Base-by-base conservation (phyloP, 2,113 vertebrate genomes). In the Scophthalmus maximus region DNA sequence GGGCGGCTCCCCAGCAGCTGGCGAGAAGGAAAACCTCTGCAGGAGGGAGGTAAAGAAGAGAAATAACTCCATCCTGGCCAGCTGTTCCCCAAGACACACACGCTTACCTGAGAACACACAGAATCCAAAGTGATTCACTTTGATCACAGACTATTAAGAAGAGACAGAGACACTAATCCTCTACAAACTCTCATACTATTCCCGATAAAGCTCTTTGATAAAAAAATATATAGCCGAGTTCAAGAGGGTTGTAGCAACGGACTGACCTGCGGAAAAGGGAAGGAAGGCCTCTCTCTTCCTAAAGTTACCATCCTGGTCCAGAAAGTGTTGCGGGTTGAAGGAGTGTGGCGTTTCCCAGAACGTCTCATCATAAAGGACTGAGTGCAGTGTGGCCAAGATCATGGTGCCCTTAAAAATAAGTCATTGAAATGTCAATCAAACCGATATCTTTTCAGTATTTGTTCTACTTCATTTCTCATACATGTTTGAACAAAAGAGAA, bases 281-380 rank as follows among this genome's bases (percentile, higher is more conserved):
- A 95, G 55, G 74, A 97, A 96, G 74, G 93, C 87, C 27, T 96
- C 95, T 67, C 82, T 93, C 73, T 91, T 95, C 85, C 91, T 93
- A 76, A 96, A 94, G 68, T 92, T 91, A 50, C 95, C 93, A 0
- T 96, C 93, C 62, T 67, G 53, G 59, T 96, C 95, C 91, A 97
- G 87, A 73, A 97, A 97, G 68, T 96, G 96, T 50, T 93, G 89
- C 1, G 95, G 95, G 81, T 96, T 95, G 87, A 97, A 96, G 1
- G 79, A 78, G 73, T 95, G 88, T 3, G 95, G 92, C 14, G 94
- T 95, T 68, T 95, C 92, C 94, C 95, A 96, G 77, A 93, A 89
- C 0, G 73, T 47, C 18, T 92, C 90, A 78, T 96, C 95, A 0
- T 82, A 88, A 57, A 96, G 92, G 51, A 96, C 91, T 0, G 94